Percentiles rank a stretch among this genome's conserved stretches.
Conservation (phyloP, 2,888 invertebrate species). For the Andrena fulva region DNA sequence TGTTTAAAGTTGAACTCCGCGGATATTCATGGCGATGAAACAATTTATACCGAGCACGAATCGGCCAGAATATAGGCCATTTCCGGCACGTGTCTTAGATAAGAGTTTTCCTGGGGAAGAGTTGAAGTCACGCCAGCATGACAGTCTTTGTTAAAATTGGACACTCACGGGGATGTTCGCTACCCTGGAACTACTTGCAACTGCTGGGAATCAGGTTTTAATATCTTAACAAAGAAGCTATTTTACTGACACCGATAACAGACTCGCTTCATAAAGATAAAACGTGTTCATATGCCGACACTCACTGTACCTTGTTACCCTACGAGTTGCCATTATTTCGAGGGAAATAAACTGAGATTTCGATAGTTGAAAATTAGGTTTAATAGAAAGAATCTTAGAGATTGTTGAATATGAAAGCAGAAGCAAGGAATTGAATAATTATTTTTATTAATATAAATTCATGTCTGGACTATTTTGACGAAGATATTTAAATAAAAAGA, state of each 20-base stretch:
- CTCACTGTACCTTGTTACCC: background rate
- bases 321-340: too few relatives aligned
- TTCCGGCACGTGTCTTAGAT: constrained; percentile 36
- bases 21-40: constrained; percentile 28
- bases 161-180: constrained; percentile 9
- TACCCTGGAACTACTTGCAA: background rate
- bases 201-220: background rate
- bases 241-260: background rate
- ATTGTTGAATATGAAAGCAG: too few relatives aligned
- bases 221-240: background rate
- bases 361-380: too few relatives aligned
- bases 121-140: constrained; percentile 39
- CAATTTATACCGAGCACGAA: constrained; percentile 44
- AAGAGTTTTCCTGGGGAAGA: constrained; percentile 31
- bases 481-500: too few relatives aligned
- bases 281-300: background rate
- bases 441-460: too few relatives aligned
- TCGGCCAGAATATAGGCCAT: constrained; percentile 40
- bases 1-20: constrained; percentile 1
- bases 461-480: too few relatives aligned
- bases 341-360: too few relatives aligned
- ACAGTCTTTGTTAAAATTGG: constrained; percentile 16
- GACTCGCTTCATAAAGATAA: background rate
- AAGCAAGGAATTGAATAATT: too few relatives aligned
- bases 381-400: too few relatives aligned